phyloP scores from a whole-genome alignment of 2,888 invertebrate genomes.

The Chalcosyrphus nemorum region DNA sequence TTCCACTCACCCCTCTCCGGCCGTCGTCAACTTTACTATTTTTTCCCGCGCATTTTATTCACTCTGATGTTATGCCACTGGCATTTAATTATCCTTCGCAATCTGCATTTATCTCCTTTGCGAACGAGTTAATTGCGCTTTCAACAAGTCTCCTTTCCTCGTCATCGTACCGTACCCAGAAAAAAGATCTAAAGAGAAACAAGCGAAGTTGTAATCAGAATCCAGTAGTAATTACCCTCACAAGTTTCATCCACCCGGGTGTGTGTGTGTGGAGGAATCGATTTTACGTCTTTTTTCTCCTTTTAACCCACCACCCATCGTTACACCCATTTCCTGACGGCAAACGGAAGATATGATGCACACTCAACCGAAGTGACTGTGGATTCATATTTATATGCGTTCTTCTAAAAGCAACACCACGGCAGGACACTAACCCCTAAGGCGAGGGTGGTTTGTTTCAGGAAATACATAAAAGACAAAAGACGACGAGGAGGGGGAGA shows the following conservation, averaged over 20 bases:
- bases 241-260: slow-evolving; percentile 60
- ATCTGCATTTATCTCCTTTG: slow-evolving; percentile 63
- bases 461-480: slow-evolving; percentile 25
- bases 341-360: slow-evolving; percentile 54
- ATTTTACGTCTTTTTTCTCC: slow-evolving; percentile 57
- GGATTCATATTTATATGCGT: slow-evolving; percentile 45
- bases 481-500: not conserved
- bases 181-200: no score
- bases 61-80: slow-evolving; percentile 34
- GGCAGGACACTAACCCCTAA: slow-evolving; percentile 71
- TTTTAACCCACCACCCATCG: slow-evolving; percentile 1
- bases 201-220: slow-evolving; percentile 56
- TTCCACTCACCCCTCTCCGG: not conserved
- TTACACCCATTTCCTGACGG: not conserved
- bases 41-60: slow-evolving; percentile 64
- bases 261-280: no score
- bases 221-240: slow-evolving; percentile 68
- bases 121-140: slow-evolving; percentile 73
- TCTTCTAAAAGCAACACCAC: slow-evolving; percentile 35
- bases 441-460: slow-evolving; percentile 56
- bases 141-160: slow-evolving; percentile 66
- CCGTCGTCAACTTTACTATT: not conserved
- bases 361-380: slow-evolving; percentile 1
- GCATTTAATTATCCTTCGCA: slow-evolving; percentile 67
- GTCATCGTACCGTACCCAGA: no score